Percentiles rank a stretch among this genome's conserved stretches.
phyloP scores from a whole-genome alignment of 2,888 invertebrate species.

The Aleiodes alternator region DNA sequence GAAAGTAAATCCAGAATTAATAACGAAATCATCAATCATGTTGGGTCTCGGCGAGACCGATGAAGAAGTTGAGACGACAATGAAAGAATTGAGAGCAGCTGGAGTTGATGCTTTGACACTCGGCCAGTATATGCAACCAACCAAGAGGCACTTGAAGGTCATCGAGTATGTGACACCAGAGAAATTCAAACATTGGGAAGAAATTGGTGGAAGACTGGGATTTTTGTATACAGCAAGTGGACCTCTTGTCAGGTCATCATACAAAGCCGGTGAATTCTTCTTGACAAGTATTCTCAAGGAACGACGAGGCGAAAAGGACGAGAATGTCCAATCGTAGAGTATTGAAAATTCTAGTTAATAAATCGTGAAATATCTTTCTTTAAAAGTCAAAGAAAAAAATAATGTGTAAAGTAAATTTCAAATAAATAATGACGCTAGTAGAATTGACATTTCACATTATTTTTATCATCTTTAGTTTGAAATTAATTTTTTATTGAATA shows the following conservation, averaged over 20 bases:
- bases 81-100: slow-evolving; percentile 87
- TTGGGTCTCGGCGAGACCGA: slow-evolving; percentile 95
- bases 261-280: slow-evolving; percentile 98
- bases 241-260: slow-evolving; percentile 96
- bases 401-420: too few relatives aligned
- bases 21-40: slow-evolving; percentile 99
- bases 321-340: slow-evolving; percentile 43
- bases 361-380: neutral
- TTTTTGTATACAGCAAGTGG: slow-evolving; percentile 98
- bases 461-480: too few relatives aligned
- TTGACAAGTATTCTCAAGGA: slow-evolving; percentile 86
- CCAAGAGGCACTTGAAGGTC: slow-evolving; percentile 95
- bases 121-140: slow-evolving; percentile 99
- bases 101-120: slow-evolving; percentile 97
- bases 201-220: slow-evolving; percentile 87
- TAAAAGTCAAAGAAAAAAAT: too few relatives aligned
- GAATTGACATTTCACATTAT: too few relatives aligned
- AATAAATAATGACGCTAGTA: too few relatives aligned
- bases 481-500: neutral
- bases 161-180: slow-evolving; percentile 97
- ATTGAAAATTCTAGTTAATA: neutral
- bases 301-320: slow-evolving; percentile 54
- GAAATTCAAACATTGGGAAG: slow-evolving; percentile 92
- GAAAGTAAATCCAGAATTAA: slow-evolving; percentile 84
- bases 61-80: slow-evolving; percentile 88